phyloP scores from a whole-genome alignment of 2,797 vertebrate species.

The Hydrolagus colliei region DNA sequence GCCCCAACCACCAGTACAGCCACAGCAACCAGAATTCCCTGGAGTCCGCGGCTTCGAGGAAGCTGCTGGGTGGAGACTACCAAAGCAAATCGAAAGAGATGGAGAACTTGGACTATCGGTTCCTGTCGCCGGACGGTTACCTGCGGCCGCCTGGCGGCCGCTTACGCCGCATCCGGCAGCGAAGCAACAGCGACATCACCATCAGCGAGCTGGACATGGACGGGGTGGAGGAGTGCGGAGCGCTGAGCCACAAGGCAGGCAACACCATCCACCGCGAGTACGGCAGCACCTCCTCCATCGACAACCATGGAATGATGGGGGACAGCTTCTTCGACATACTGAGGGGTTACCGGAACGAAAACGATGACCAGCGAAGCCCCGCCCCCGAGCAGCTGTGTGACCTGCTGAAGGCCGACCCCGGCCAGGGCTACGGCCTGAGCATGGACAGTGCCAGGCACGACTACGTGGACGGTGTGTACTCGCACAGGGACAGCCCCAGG shows the following conservation, averaged over 20 bases:
- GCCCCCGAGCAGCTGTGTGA: constrained; percentile 77
- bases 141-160: constrained; percentile 70
- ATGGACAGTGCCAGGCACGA: constrained; percentile 54
- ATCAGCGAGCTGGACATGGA: constrained; percentile 92
- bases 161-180: constrained; percentile 76
- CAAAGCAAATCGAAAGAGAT: constrained; percentile 27
- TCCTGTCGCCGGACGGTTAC: constrained; percentile 73
- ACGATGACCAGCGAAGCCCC: constrained; percentile 72
- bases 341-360: constrained; percentile 80
- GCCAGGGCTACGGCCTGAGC: constrained; percentile 63
- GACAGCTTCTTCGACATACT: constrained; percentile 89
- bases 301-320: constrained; percentile 84
- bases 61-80: not conserved
- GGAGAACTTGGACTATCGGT: constrained; percentile 66
- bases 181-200: constrained; percentile 94
- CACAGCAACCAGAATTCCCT: constrained; percentile 30
- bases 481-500: constrained; percentile 71
- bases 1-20: not conserved
- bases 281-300: constrained; percentile 92
- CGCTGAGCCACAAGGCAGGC: constrained; percentile 77
- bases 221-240: constrained; percentile 85
- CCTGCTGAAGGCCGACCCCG: constrained; percentile 67
- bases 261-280: constrained; percentile 88
- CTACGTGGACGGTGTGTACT: constrained; percentile 65
- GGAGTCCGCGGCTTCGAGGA: not conserved